These are phyloP conservation scores for Paratrypauchen microcephalus DNA, from an alignment of 2,797 vertebrate genomes.

Conservation along the genomic window DNA sequence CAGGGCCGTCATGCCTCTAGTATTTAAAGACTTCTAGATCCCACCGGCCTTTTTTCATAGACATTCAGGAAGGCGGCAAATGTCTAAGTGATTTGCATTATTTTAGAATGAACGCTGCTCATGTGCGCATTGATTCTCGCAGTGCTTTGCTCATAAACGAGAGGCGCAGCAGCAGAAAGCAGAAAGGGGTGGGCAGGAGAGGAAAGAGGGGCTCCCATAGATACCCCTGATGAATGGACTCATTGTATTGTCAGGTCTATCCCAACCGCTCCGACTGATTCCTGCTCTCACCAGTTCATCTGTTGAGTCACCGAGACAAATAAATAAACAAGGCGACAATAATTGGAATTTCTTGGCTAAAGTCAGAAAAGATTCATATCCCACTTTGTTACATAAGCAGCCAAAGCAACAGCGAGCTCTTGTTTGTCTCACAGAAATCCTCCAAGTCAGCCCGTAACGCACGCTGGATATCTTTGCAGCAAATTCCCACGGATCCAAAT, in stretches of 20 bases:
- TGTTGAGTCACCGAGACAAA: constrained; percentile 50
- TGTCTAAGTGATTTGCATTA: constrained; percentile 7
- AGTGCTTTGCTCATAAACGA: constrained; percentile 23
- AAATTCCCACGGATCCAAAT: constrained; percentile 37
- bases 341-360: constrained; percentile 5
- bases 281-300: constrained; percentile 59
- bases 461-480: constrained; percentile 27
- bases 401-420: background rate
- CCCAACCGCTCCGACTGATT: constrained; percentile 19
- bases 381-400: background rate
- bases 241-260: constrained; percentile 54
- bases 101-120: constrained; percentile 20
- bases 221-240: constrained; percentile 60
- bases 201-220: constrained; percentile 35
- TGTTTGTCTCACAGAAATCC: constrained; percentile 1
- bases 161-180: constrained; percentile 35
- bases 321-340: background rate
- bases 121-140: constrained; percentile 18
- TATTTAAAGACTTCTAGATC: background rate
- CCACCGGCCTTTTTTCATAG: constrained; percentile 6
- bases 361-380: constrained; percentile 19
- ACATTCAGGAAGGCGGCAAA: background rate
- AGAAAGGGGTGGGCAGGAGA: constrained; percentile 20
- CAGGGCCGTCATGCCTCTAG: constrained; percentile 31
- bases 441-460: constrained; percentile 13